Evolutionary conservation across 2,797 vertebrate genomes (phyloP), one percentile per base, ranked within the genome.

Genomic region (Argentina silus): DNA sequence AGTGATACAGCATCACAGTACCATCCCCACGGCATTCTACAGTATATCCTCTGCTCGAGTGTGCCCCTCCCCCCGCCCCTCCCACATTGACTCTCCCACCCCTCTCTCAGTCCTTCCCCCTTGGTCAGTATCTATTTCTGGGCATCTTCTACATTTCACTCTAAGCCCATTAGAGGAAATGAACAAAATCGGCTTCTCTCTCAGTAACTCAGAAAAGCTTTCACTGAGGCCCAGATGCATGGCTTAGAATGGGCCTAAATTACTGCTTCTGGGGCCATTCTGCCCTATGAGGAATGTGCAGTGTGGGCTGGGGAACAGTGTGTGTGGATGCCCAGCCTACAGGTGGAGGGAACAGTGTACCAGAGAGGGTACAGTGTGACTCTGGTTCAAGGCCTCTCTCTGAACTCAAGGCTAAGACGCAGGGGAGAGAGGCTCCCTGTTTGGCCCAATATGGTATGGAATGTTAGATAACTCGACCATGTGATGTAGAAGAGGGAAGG

Each of bases 381-480:
- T 62, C 67, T 12, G 57, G 67, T 6, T 48, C 6, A 68, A 77
- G 76, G 56, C 48, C 53, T 79, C 81, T 74, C 64, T 68, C 70
- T 75, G 69, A 85, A 81, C 84, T 79, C 78, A 21, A 78, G 73
- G 73, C 76, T 79, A 71, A 80, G 79, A 75, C 69, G n/a, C 69
- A 75, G 27, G 27, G 76, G 67, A 75, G 77, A 83, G 78, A 77
- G 71, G 48, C 14, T 77, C 76, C 83, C 72, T 15, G 62, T 90
- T 90, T 91, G 78, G 81, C 92, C 92, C 90, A 92, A 93, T 92
- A 93, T 89, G 92, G 93, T 90, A 88, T 93, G 93, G 92, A 93
- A 94, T 93, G 92, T 85, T 69, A 89, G 89, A 89, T 87, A 90
- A 83, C 78, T 88, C 85, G 27, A 78, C 81, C 86, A 88, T 89